phyloP scores from a whole-genome alignment of 2,113 vertebrate genomes.

The Alethe castanea region DNA sequence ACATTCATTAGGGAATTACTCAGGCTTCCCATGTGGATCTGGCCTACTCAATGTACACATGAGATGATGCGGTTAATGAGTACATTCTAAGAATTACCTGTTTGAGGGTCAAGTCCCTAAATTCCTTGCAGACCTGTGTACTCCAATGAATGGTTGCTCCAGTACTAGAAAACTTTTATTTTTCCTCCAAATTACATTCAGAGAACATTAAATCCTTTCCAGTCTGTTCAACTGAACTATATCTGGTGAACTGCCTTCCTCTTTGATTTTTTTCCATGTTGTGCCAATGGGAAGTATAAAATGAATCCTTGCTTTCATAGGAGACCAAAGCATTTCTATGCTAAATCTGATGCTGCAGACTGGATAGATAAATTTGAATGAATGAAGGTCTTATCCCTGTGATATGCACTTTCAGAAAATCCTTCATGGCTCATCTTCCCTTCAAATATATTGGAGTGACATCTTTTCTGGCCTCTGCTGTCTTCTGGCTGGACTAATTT shows the following conservation, averaged over 20 bases:
- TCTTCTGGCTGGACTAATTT: conserved; percentile 16
- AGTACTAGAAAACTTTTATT: neutral
- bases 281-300: neutral
- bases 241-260: neutral
- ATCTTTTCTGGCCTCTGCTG: neutral
- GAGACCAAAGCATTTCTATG: neutral
- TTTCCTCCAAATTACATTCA: neutral
- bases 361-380: neutral
- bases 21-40: neutral
- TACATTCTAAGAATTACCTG: neutral
- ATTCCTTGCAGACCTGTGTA: neutral
- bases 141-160: neutral
- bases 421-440: neutral
- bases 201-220: neutral
- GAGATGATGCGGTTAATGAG: neutral
- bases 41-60: neutral
- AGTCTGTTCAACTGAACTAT: neutral
- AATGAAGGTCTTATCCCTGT: neutral
- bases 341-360: neutral
- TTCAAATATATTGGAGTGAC: conserved; percentile 3
- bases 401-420: neutral
- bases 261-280: neutral
- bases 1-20: neutral
- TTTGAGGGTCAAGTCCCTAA: neutral
- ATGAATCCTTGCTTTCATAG: neutral